phyloP scores from a whole-genome alignment of 2,113 vertebrate genomes.

The Prionailurus viverrinus region DNA sequence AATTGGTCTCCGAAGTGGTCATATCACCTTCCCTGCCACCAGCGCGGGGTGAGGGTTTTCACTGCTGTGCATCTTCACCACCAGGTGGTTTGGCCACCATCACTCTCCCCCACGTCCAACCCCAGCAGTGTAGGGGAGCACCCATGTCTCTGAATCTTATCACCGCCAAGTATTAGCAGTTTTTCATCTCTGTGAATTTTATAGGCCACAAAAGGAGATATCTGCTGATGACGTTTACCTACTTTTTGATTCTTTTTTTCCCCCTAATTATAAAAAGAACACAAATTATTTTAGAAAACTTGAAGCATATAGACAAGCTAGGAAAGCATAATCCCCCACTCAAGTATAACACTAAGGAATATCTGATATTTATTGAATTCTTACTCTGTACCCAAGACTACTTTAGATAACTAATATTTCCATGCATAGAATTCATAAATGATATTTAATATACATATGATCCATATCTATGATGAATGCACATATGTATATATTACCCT shows the following conservation, averaged over 20 bases:
- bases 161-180: not conserved
- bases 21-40: not conserved
- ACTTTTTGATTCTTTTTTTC: not conserved
- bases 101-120: not conserved
- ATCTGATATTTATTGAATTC: slow-evolving; percentile 40
- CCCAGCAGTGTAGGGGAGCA: not conserved
- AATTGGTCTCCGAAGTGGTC: not conserved
- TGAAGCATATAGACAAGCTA: not conserved
- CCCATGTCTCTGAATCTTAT: slow-evolving; percentile 57
- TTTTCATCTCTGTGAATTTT: slow-evolving; percentile 42
- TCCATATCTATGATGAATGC: not conserved
- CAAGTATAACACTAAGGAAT: slow-evolving; percentile 53
- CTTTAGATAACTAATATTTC: slow-evolving; percentile 31
- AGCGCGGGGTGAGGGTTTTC: not conserved
- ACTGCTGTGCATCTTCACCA: not conserved
- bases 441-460: not conserved
- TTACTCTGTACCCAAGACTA: not conserved
- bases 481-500: not conserved
- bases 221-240: not conserved
- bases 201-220: not conserved
- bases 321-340: not conserved
- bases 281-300: slow-evolving; percentile 49
- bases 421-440: slow-evolving; percentile 27
- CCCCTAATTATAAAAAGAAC: slow-evolving; percentile 46
- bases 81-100: not conserved